phyloP scores from a whole-genome alignment of 2,888 invertebrate genomes.

The Archips xylosteana region DNA sequence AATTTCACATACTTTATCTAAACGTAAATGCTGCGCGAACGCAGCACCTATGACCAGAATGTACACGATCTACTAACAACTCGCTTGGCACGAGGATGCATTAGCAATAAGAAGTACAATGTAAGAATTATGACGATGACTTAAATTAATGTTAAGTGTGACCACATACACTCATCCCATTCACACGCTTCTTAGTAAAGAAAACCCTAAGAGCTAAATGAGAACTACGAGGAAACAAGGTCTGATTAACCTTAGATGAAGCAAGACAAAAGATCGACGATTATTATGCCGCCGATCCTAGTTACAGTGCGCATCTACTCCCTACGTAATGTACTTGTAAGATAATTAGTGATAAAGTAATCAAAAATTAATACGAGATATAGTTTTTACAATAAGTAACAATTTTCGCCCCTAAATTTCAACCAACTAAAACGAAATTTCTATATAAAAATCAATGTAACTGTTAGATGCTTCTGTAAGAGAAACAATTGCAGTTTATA shows the following conservation, averaged over 20 bases:
- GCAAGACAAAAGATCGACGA: slow-evolving; percentile 67
- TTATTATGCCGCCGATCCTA: slow-evolving; percentile 71
- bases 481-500: slow-evolving; percentile 69
- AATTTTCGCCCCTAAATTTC: slow-evolving; percentile 76
- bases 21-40: slow-evolving; percentile 60
- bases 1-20: slow-evolving; percentile 64
- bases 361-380: slow-evolving; percentile 68
- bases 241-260: slow-evolving; percentile 65
- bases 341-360: slow-evolving; percentile 63
- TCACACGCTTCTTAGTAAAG: slow-evolving; percentile 70
- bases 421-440: slow-evolving; percentile 70
- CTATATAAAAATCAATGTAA: slow-evolving; percentile 64
- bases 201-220: slow-evolving; percentile 70
- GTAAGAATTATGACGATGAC: slow-evolving; percentile 68
- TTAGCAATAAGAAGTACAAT: slow-evolving; percentile 62
- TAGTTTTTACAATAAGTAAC: slow-evolving; percentile 76
- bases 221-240: slow-evolving; percentile 73
- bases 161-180: slow-evolving; percentile 76
- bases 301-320: slow-evolving; percentile 65
- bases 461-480: slow-evolving; percentile 59
- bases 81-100: slow-evolving; percentile 67
- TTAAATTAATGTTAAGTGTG: slow-evolving; percentile 73
- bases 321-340: slow-evolving; percentile 63
- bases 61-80: slow-evolving; percentile 76
- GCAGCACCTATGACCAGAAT: slow-evolving; percentile 82